A percentile compares a stretch with the other conserved stretches of the same genome.
These are phyloP conservation scores for Epiblema foenella DNA, from an alignment of 2,888 invertebrate species.

Conservation along the genomic window DNA sequence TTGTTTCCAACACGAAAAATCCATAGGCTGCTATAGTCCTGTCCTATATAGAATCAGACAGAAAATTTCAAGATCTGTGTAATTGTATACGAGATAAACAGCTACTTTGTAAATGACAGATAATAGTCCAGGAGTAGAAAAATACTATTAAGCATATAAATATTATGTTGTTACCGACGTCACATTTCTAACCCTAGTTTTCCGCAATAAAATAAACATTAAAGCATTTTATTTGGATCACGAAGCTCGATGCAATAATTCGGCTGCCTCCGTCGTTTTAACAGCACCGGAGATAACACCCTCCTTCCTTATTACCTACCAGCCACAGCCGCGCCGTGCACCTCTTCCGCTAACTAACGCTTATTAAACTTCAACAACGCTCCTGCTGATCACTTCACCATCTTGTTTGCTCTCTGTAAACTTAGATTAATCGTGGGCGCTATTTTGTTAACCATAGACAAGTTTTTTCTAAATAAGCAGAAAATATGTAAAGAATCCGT, in stretches of 20 bases:
- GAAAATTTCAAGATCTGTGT: too few species aligned
- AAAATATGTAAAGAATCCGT: too few species aligned
- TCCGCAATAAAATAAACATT: neutral
- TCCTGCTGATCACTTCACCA: constrained; percentile 83
- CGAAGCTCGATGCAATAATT: constrained; percentile 59
- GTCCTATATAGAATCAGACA: too few species aligned
- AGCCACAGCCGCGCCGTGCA: constrained; percentile 59
- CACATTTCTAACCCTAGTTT: neutral
- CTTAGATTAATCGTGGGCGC: constrained; percentile 81
- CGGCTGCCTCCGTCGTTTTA: constrained; percentile 56
- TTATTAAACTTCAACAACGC: constrained; percentile 84
- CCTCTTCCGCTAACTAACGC: constrained; percentile 77
- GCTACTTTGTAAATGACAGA: too few species aligned
- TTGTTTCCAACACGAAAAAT: too few species aligned
- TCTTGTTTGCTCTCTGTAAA: constrained; percentile 82
- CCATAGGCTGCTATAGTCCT: too few species aligned
- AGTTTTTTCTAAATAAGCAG: neutral
- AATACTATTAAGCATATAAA: too few species aligned
- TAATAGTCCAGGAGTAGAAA: too few species aligned
- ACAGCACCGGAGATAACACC: constrained; percentile 78
- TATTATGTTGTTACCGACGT: too few species aligned
- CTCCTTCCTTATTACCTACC: constrained; percentile 62
- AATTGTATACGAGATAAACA: too few species aligned
- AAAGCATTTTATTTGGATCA: neutral
- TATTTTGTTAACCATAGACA: constrained; percentile 57